These are phyloP conservation scores for Nebria ingens DNA, from an alignment of 1,140 invertebrate genomes.

Conservation along the genomic window DNA sequence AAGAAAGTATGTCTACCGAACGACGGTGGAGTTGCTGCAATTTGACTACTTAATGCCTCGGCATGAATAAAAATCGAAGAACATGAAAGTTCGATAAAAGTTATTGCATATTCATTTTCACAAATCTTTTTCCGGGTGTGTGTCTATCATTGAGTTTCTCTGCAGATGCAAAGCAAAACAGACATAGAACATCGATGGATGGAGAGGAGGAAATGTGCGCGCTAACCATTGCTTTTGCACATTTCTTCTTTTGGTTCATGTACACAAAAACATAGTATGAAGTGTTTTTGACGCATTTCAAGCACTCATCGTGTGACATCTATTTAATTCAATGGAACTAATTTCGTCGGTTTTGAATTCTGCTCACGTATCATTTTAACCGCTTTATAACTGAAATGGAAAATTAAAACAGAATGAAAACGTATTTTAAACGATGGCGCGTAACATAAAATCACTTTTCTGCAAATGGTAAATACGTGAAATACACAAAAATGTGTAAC, in stretches of 20 bases:
- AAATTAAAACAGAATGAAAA: constrained; percentile 2
- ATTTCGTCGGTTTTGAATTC: constrained; percentile 5
- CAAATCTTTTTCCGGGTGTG: background rate
- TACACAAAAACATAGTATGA: background rate
- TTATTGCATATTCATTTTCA: constrained; percentile 5
- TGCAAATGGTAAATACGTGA: background rate
- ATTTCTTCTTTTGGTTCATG: background rate
- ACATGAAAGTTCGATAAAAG: constrained; percentile 1
- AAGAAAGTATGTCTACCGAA: too few relatives aligned
- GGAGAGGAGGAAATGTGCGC: too few relatives aligned
- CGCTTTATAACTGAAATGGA: constrained; percentile 5
- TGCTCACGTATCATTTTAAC: constrained; percentile 2
- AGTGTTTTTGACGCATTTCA: background rate
- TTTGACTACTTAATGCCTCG: background rate
- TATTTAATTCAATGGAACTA: constrained; percentile 8
- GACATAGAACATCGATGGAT: too few relatives aligned
- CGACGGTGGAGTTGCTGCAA: background rate
- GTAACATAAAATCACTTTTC: background rate
- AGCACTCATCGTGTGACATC: background rate
- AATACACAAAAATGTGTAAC: background rate
- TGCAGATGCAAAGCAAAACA: too few relatives aligned
- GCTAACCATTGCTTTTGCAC: too few relatives aligned
- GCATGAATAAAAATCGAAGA: background rate
- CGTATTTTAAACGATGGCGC: background rate
- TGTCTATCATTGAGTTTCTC: too few relatives aligned